Base-by-base conservation (phyloP, 2,113 vertebrate genomes). In the Dasyornis broadbenti region DNA sequence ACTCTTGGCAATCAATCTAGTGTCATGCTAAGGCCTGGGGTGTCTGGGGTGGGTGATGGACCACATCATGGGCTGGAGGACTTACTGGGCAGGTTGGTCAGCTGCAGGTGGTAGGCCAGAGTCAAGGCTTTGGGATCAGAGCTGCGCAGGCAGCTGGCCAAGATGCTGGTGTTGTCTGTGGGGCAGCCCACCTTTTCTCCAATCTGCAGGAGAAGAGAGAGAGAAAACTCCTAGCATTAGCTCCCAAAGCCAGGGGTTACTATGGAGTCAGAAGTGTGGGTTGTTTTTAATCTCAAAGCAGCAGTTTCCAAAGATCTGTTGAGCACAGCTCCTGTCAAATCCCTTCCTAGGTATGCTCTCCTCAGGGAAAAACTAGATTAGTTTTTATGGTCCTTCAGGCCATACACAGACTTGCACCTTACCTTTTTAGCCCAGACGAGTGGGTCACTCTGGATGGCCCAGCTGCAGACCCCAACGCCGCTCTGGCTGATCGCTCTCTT, bases 401-500 rank as follows among this genome's bases (percentile, higher is more conserved):
- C 47, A n/a, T n/a, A n/a, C n/a, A n/a, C n/a, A 15, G 27, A 64
- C 8, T 49, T n/a, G 8, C 27, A 13, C 0, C 0, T 94, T 94
- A 99, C 99, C 98, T 95, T 93, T 72, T 98, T 97, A 53, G 99
- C 98, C 89, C 96, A 97, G 39, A 7, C 33, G 9, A 99, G 98
- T 0, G 99, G 99, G 40, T 99, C 96, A 65, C 15, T 97, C 97
- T 98, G 99, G 92, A 99, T 71, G n/a, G 80, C 98, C 99, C 99
- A 99, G 33, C 98, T 97, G 91, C 98, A 98, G 24, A 98, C n/a
- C 3, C 97, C 98, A 0, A 99, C 98, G 0, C 99, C 99, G 0
- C 99, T 99, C 97, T 99, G 99, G 87, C 98, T 99, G 96, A 99
- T 99, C 91, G 98, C 99, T 94, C 99, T 97, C 80, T 94, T 98